Evolutionary conservation across 2,113 vertebrate genomes (phyloP).

Genomic region (Psilopogon haemacephalus): DNA sequence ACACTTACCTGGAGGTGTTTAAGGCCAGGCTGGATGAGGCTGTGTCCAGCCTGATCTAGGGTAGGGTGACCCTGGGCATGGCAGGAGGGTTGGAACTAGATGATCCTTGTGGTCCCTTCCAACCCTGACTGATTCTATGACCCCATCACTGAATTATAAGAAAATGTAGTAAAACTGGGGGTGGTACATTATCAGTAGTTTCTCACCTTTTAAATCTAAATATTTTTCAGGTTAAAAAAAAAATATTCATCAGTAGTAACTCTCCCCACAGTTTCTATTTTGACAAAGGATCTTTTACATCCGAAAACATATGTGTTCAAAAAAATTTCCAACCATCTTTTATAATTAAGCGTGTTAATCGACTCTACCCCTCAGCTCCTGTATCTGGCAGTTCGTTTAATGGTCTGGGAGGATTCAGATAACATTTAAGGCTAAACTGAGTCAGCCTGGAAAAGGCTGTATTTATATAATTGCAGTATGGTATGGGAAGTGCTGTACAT

Average conservation of each 20-base stretch:
- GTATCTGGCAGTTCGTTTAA: not conserved
- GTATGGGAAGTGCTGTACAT: conserved; percentile 33
- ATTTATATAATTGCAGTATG: conserved; percentile 41
- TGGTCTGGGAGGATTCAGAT: conserved; percentile 55
- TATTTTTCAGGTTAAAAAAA: not conserved
- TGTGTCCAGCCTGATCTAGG: too few relatives aligned
- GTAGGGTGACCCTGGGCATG: too few relatives aligned
- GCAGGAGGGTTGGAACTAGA: too few relatives aligned
- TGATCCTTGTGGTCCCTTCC: too few relatives aligned
- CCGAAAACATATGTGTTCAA: not conserved
- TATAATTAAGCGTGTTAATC: conserved; percentile 11
- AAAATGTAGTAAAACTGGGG: not conserved
- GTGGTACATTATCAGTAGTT: not conserved
- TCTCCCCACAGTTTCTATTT: not conserved
- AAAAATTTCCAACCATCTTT: not conserved
- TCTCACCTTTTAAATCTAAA: not conserved
- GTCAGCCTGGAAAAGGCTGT: conserved; percentile 42
- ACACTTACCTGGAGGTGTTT: too few relatives aligned
- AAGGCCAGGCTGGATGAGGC: too few relatives aligned
- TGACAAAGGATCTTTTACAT: not conserved
- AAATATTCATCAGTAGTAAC: not conserved
- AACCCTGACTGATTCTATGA: too few relatives aligned
- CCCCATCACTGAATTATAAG: not conserved
- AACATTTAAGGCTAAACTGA: conserved; percentile 52
- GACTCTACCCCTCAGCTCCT: not conserved